A percentile compares a stretch with the other conserved stretches of the same genome.
phyloP scores from a whole-genome alignment of 2,888 invertebrate species.

The Heliconius sara region DNA sequence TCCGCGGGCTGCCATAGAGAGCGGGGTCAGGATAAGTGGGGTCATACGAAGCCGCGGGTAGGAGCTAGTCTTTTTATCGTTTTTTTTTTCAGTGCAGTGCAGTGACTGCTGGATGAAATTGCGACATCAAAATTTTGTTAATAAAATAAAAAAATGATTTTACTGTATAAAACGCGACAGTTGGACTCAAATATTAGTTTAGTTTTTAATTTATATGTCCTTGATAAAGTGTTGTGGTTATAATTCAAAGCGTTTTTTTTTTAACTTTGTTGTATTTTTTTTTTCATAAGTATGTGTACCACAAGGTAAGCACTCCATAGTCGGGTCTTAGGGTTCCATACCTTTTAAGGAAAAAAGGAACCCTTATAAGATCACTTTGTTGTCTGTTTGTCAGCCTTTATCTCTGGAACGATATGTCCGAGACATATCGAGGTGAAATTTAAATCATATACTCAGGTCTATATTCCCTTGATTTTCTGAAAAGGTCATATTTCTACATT shows the following conservation, averaged over 20 bases:
- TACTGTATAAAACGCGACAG: not conserved
- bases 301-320: too few species aligned
- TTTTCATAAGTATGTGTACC: too few species aligned
- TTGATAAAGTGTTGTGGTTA: not conserved
- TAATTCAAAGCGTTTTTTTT: too few species aligned
- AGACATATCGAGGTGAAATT: too few species aligned
- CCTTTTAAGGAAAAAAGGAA: too few species aligned
- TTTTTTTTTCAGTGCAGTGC: not conserved
- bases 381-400: too few species aligned
- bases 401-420: too few species aligned
- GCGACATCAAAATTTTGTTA: conserved; percentile 5
- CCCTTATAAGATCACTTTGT: too few species aligned
- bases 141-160: not conserved
- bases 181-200: not conserved
- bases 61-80: conserved; percentile 10
- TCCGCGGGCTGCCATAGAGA: conserved; percentile 7
- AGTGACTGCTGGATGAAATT: conserved; percentile 13
- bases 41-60: conserved; percentile 20
- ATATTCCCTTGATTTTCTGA: too few species aligned
- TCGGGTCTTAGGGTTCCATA: too few species aligned
- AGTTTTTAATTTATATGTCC: not conserved
- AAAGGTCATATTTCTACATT: too few species aligned
- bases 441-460: too few species aligned
- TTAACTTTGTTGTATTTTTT: not conserved
- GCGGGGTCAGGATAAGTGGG: conserved; percentile 21